Evolutionary conservation across 1,140 invertebrate species (phyloP), one percentile per base, ranked within the genome.

Genomic region (Sycobia sp.): DNA sequence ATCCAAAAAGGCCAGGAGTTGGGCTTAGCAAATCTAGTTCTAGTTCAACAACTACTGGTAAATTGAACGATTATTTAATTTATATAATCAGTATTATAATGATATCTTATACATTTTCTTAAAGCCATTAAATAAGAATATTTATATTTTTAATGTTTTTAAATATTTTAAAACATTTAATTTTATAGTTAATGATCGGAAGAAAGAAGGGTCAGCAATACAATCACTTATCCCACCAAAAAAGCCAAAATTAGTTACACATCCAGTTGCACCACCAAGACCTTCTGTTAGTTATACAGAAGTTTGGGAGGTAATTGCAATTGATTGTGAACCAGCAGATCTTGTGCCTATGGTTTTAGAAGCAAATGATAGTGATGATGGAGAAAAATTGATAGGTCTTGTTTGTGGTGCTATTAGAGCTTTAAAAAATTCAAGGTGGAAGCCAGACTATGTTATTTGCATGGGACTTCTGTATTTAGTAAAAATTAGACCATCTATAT

Each of bases 381-480:
- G 74, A n/a, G 87, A 89, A 14, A 85, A 85, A 73, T 82, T 87
- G 58, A 84, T 89, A 51, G 81, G 85, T 14, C 64, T 81, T 29
- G 76, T 85, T 44, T 85, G 83, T 57, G 89, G 91, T 4, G 87
- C 88, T 14, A 86, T 92, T 18, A 87, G 87, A 67, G 81, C 84
- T 0, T 77, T 91, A 4, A 88, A 88, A 67, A 85, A 84, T 41
- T 86, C 88, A 50, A 81, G 88, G 39, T 86, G 87, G 43, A 97
- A 97, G 77, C 90, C 91, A 27, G 95, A 97, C 69, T 86, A 86
- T 29, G 81, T 92, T 11, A 80, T 93, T 0, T 92, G 88, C 68
- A 85, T 93, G 68, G 88, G 88, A 51, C 79, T 97, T 39, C 84
- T 94, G 27, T 93, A 94, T 76, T 73, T 96, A 16, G 90, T 90